These are phyloP conservation scores for Prionace glauca DNA, from an alignment of 2,797 vertebrate genomes.

Conservation along the genomic window DNA sequence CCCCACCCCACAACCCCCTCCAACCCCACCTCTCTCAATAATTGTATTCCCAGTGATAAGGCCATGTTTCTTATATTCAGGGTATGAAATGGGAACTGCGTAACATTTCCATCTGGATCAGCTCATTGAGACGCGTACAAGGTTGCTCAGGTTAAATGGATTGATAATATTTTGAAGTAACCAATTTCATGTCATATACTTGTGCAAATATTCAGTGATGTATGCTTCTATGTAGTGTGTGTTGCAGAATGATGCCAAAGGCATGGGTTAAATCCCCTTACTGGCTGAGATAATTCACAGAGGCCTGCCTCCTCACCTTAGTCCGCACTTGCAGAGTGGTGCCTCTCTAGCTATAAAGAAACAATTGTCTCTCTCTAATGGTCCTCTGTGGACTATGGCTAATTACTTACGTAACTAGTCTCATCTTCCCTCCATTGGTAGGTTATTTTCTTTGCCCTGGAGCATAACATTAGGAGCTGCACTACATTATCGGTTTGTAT, in stretches of 20 bases:
- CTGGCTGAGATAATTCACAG: no score
- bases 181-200: neutral
- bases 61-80: neutral
- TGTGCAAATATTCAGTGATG: neutral
- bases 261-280: no score
- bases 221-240: neutral
- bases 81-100: neutral
- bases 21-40: no score
- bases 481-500: neutral
- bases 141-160: neutral
- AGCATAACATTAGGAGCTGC: neutral
- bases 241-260: no score
- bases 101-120: neutral
- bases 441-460: neutral
- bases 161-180: neutral
- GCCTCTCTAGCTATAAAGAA: neutral
- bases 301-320: no score
- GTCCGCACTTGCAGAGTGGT: no score
- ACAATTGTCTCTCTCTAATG: neutral
- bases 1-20: no score
- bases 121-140: neutral
- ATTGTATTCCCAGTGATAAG: neutral
- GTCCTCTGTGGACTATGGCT: no score
- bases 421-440: constrained; percentile 4
- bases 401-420: neutral